Conservation (phyloP, 2,113 vertebrate species). For the Bubo bubo region DNA sequence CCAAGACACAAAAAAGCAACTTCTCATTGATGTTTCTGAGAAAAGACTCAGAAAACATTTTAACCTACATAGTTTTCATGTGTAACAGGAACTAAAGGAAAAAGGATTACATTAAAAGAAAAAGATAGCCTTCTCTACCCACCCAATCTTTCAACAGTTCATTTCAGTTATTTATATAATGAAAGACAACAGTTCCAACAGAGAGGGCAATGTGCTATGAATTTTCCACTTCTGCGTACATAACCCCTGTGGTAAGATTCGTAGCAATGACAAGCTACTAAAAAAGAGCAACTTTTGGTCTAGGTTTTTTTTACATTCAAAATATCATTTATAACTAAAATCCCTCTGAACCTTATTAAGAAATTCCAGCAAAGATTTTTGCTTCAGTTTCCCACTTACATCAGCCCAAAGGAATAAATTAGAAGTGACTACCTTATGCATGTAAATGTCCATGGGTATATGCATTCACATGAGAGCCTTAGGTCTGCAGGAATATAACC, state of each 20-base stretch:
- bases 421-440: not conserved
- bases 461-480: not conserved
- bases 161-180: constrained; percentile 40
- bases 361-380: not conserved
- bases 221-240: not conserved
- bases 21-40: not conserved
- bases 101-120: not conserved
- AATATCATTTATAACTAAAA: not conserved
- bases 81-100: not conserved
- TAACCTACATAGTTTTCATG: not conserved
- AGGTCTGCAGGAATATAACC: not conserved
- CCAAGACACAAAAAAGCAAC: not conserved
- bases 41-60: constrained; percentile 22
- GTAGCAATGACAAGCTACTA: constrained; percentile 1
- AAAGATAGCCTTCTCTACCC: not conserved
- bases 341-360: constrained; percentile 30
- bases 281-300: not conserved
- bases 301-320: not conserved
- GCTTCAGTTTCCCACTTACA: not conserved
- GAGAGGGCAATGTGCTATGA: constrained; percentile 56
- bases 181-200: constrained; percentile 50
- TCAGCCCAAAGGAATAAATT: not conserved
- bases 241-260: constrained; percentile 5
- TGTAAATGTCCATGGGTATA: not conserved
- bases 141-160: not conserved